Base-by-base conservation (phyloP, 2,113 vertebrate species). In the Lophotis ruficrista region DNA sequence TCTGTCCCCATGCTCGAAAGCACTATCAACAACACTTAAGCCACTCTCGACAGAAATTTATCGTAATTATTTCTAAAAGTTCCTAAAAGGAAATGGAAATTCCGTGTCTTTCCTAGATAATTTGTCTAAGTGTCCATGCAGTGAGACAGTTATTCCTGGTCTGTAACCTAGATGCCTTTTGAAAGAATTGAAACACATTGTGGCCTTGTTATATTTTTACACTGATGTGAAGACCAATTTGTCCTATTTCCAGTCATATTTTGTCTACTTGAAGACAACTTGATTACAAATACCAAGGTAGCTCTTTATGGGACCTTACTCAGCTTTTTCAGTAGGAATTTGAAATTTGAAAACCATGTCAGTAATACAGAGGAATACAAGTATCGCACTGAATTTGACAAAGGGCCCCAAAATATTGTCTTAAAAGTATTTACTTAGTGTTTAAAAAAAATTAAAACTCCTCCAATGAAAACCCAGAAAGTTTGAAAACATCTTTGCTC, bases 151-250 rank as follows among this genome's bases (percentile, higher is more conserved):
- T 71, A 18, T 10, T 83, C 48, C 48, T 47, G 45, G 14, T 38
- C 21, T n/a, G 8, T 33, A 62, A 45, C 16, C 15, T 9, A 19
- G n/a, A 9, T 23, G 21, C 38, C 37, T 72, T 54, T 10, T 53
- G 3, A 31, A 69, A 57, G n/a, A 43, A 17, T 76, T 85, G 16
- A 56, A 92, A 35, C 27, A 8, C 7, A 12, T 7, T 0, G 0
- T 45, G 4, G 6, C 3, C 2, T 41, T 48, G 35, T 41, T 62
- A 12, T 54, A 27, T 25, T 84, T 66, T 51, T 9, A 48, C 27
- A 12, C 19, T 47, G 41, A 11, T 22, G 17, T 17, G 75, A 62
- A 75, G 37, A 78, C 5, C 33, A 7, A 4, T 84, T 58, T 64
- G 18, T 66, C 23, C 3, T 45, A 12, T 71, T 77, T 83, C 12